Evolutionary conservation across 2,797 vertebrate species (phyloP).

Genomic region (Acanthurus leucopareius): DNA sequence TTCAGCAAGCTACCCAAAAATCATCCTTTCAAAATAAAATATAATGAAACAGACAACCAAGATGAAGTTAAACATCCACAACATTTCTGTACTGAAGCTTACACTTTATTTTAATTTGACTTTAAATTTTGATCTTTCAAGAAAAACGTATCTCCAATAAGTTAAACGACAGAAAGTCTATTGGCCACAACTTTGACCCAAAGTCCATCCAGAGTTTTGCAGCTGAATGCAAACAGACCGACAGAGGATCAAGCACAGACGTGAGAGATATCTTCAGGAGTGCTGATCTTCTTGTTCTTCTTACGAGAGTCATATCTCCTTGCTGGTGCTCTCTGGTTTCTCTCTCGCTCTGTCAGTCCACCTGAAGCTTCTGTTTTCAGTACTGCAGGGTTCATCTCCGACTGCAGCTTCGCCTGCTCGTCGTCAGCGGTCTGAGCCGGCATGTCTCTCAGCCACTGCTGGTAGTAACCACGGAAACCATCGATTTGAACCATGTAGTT

Average conservation of each 20-base stretch:
- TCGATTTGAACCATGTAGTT: constrained; percentile 93
- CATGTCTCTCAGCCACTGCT: constrained; percentile 92
- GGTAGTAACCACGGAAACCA: constrained; percentile 96
- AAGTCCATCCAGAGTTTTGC: background rate
- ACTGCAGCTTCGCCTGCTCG: constrained; percentile 24
- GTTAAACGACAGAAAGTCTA: background rate
- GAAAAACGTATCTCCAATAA: background rate
- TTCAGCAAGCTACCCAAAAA: background rate
- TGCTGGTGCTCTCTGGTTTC: constrained; percentile 58
- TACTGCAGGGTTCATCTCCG: background rate
- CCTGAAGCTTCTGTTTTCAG: constrained; percentile 35
- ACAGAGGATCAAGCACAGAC: background rate
- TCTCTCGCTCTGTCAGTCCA: constrained; percentile 38
- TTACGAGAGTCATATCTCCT: constrained; percentile 49
- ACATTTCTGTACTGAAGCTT: background rate
- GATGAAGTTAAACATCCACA: background rate
- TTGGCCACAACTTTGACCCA: background rate
- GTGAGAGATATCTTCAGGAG: background rate
- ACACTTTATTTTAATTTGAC: constrained; percentile 11
- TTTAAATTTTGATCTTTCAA: background rate
- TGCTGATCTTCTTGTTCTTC: constrained; percentile 17
- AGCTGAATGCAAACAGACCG: constrained; percentile 4
- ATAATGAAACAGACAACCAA: background rate
- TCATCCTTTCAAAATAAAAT: background rate
- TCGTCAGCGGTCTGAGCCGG: constrained; percentile 81